phyloP scores from a whole-genome alignment of 2,113 vertebrate genomes.

The Ailuropoda melanoleuca region DNA sequence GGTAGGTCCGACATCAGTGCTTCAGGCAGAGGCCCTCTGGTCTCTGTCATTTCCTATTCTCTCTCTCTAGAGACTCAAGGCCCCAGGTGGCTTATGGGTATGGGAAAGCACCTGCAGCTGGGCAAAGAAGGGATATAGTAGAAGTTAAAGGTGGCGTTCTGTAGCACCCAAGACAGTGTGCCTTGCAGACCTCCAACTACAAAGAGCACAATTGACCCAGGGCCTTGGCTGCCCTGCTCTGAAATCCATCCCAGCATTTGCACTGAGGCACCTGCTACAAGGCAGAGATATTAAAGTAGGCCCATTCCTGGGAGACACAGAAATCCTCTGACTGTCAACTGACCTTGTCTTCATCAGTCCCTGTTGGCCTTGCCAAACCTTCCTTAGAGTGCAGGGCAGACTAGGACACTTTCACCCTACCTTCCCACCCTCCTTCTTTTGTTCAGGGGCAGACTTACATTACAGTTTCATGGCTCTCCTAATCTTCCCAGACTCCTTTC shows the following conservation, averaged over 20 bases:
- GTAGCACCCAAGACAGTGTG: neutral
- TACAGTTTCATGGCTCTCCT: neutral
- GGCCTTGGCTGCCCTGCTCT: neutral
- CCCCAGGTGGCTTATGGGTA: neutral
- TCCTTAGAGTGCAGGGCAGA: neutral
- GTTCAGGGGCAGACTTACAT: neutral
- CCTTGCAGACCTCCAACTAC: neutral
- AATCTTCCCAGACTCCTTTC: neutral
- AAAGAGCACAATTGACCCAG: neutral
- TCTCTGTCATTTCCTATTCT: neutral
- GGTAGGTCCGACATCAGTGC: neutral
- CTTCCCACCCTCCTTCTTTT: neutral
- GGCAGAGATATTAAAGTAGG: constrained; percentile 12
- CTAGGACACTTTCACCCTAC: neutral
- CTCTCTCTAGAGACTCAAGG: neutral
- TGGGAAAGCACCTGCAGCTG: neutral
- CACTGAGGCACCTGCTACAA: neutral
- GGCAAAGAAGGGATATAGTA: neutral
- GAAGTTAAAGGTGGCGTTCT: neutral
- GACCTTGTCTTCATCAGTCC: neutral
- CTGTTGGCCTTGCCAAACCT: constrained; percentile 10
- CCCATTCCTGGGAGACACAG: neutral
- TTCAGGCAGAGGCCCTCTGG: neutral
- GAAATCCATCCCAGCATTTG: neutral
- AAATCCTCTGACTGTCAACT: constrained; percentile 29